Conservation (phyloP, 2,888 invertebrate genomes). For the Argyra leucocephala region DNA sequence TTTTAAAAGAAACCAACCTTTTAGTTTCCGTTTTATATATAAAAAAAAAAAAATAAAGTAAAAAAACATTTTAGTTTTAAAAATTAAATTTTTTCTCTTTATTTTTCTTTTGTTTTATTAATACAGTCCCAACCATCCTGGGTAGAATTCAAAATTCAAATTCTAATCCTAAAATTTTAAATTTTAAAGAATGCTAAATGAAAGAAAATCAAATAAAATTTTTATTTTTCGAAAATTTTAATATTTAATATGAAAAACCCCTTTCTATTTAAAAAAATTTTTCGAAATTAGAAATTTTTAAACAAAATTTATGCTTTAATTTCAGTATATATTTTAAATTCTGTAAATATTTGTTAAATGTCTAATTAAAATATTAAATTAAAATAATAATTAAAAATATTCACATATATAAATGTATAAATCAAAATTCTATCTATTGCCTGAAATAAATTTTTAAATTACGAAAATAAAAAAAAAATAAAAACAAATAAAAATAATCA, state of each 20-base stretch:
- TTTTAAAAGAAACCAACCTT: neutral
- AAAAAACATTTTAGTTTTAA: neutral
- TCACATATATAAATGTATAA: too few species aligned
- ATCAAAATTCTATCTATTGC: conserved; percentile 2
- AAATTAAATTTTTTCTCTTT: neutral
- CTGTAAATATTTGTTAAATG: conserved; percentile 17
- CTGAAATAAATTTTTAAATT: conserved; percentile 20
- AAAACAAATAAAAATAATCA: conserved; percentile 18
- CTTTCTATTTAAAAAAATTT: too few species aligned
- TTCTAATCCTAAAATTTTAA: neutral
- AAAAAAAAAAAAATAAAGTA: neutral
- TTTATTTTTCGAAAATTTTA: neutral
- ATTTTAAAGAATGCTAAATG: conserved; percentile 14
- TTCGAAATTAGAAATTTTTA: too few species aligned
- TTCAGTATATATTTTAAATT: neutral
- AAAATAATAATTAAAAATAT: neutral
- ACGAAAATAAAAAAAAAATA: conserved; percentile 25
- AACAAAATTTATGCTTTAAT: neutral
- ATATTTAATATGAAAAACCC: neutral
- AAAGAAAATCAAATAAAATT: conserved; percentile 8
- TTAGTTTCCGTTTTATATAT: neutral
- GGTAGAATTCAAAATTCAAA: conserved; percentile 2
- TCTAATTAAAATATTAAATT: neutral
- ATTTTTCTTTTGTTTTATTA: neutral
- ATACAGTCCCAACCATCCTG: neutral